Conservation (phyloP, 2,113 vertebrate genomes). For the Campylomormyrus numenius region DNA sequence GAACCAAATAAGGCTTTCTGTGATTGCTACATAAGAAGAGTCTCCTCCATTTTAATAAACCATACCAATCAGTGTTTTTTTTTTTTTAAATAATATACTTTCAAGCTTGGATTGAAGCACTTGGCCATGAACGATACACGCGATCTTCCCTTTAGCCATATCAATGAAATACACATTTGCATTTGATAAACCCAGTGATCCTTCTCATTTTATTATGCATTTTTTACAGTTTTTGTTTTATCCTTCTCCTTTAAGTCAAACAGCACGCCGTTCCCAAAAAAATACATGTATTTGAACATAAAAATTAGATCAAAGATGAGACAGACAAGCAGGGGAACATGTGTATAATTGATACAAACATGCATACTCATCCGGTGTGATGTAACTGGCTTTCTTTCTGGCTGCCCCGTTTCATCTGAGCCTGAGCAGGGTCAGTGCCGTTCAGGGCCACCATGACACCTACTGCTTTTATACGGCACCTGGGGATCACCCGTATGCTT, state of each 20-base stretch:
- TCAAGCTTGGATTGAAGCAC: neutral
- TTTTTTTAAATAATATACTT: neutral
- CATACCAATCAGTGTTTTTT: neutral
- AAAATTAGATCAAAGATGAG: neutral
- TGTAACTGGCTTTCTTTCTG: neutral
- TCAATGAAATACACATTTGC: neutral
- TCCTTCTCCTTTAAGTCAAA: neutral
- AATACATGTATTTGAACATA: neutral
- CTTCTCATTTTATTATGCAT: neutral
- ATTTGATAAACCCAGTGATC: neutral
- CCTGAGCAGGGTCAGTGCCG: neutral
- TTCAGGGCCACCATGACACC: neutral
- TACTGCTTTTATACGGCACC: neutral
- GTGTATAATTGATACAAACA: neutral
- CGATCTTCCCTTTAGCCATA: neutral
- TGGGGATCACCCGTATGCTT: neutral
- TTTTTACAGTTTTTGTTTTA: neutral
- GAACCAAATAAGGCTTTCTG: neutral
- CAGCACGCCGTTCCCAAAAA: neutral
- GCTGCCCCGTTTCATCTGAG: slow-evolving; percentile 22
- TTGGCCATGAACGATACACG: neutral
- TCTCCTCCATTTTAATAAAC: neutral
- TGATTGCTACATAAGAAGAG: neutral
- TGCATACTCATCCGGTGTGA: neutral
- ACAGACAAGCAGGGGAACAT: neutral